phyloP scores from a whole-genome alignment of 2,113 vertebrate species.

The Cygnus atratus region DNA sequence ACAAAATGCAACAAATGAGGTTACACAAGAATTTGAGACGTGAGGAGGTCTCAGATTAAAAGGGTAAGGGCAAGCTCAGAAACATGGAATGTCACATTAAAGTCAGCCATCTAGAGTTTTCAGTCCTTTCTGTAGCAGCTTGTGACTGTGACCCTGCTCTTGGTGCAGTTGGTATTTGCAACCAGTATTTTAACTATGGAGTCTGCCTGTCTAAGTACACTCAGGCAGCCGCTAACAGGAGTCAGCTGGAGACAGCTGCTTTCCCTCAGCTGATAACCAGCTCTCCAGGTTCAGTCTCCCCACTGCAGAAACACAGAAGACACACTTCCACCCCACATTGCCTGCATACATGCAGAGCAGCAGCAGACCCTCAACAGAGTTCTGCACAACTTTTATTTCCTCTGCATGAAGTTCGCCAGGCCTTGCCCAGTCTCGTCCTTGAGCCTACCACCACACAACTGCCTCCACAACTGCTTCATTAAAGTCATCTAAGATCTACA shows the following conservation, averaged over 20 bases:
- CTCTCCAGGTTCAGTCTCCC: neutral
- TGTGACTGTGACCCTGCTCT: neutral
- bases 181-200: neutral
- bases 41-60: neutral
- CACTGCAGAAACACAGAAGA: neutral
- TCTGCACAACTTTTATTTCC: neutral
- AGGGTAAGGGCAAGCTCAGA: neutral
- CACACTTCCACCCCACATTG: neutral
- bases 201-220: neutral
- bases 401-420: neutral
- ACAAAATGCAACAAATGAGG: neutral
- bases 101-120: neutral
- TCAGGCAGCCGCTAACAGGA: neutral
- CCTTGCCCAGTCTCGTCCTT: neutral
- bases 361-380: neutral
- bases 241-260: constrained; percentile 4
- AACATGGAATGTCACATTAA: neutral
- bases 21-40: constrained; percentile 16
- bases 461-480: neutral
- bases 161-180: neutral
- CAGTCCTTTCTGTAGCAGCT: neutral
- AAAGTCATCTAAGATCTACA: neutral
- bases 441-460: neutral
- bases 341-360: neutral
- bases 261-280: constrained; percentile 27